Percentiles rank a stretch among this genome's conserved stretches.
phyloP scores from a whole-genome alignment of 2,113 vertebrate genomes.

The Miniopterus natalensis region DNA sequence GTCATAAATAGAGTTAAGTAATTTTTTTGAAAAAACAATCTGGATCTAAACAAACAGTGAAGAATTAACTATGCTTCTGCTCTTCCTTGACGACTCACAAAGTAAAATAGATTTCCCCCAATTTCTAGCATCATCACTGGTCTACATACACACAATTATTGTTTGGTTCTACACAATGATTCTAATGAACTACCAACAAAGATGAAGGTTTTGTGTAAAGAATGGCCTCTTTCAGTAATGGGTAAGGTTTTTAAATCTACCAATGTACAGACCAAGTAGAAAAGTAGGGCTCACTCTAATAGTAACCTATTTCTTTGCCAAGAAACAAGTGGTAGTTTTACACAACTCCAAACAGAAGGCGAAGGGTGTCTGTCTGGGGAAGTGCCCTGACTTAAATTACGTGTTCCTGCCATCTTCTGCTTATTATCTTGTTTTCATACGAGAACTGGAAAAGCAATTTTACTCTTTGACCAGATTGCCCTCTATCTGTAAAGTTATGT shows the following conservation, averaged over 20 bases:
- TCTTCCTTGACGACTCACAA: conserved; percentile 40
- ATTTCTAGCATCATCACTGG: not conserved
- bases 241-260: conserved; percentile 35
- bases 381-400: not conserved
- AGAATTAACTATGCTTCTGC: not conserved
- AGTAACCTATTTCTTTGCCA: not conserved
- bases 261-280: not conserved
- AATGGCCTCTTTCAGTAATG: conserved; percentile 6
- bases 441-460: not conserved
- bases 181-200: not conserved
- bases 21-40: conserved; percentile 25
- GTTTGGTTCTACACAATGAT: not conserved
- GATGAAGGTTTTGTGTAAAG: not conserved
- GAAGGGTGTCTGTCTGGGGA: not conserved
- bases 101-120: not conserved
- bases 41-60: conserved; percentile 36
- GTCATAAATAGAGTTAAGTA: not conserved
- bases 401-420: not conserved
- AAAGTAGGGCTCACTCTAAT: conserved; percentile 6
- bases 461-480: conserved; percentile 72
- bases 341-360: conserved; percentile 38
- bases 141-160: conserved; percentile 8
- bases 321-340: not conserved
- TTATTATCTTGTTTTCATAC: not conserved
- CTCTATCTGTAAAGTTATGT: conserved; percentile 61